Percentiles rank a stretch among this genome's conserved stretches.
Evolutionary conservation across 2,888 invertebrate species (phyloP).

Genomic region (Blastobasis adustella): DNA sequence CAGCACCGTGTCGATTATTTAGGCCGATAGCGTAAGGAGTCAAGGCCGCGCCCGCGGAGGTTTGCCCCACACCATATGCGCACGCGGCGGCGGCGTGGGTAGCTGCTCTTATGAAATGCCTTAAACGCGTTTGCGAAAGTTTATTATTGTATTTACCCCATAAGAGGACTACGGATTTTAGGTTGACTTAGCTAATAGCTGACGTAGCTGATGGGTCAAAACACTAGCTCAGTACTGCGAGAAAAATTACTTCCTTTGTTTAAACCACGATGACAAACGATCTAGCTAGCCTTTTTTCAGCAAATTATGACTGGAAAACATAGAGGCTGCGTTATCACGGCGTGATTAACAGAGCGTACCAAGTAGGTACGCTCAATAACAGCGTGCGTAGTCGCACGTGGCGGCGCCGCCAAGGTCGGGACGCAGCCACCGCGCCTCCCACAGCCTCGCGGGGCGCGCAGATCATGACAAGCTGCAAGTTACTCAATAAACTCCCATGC

Average conservation of each 20-base stretch:
- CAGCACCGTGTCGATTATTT: no score
- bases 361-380: not conserved
- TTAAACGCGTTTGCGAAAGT: not conserved
- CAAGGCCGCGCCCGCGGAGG: not conserved
- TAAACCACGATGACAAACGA: not conserved
- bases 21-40: no score
- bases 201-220: not conserved
- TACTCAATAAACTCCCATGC: conserved; percentile 20
- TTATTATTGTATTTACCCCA: not conserved
- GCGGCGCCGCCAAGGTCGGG: not conserved
- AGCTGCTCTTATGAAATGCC: not conserved
- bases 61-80: not conserved
- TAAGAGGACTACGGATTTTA: not conserved
- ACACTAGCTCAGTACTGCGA: not conserved
- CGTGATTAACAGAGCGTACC: not conserved
- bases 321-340: not conserved
- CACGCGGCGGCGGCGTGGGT: not conserved
- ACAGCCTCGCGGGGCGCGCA: not conserved
- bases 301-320: not conserved
- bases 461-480: not conserved
- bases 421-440: not conserved
- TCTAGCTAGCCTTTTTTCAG: not conserved
- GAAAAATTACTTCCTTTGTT: not conserved
- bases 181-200: not conserved
- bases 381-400: not conserved